Evolutionary conservation across 2,797 vertebrate species (phyloP), one percentile per base, ranked within the genome.

Genomic region (Rousettus madagascariensis): DNA sequence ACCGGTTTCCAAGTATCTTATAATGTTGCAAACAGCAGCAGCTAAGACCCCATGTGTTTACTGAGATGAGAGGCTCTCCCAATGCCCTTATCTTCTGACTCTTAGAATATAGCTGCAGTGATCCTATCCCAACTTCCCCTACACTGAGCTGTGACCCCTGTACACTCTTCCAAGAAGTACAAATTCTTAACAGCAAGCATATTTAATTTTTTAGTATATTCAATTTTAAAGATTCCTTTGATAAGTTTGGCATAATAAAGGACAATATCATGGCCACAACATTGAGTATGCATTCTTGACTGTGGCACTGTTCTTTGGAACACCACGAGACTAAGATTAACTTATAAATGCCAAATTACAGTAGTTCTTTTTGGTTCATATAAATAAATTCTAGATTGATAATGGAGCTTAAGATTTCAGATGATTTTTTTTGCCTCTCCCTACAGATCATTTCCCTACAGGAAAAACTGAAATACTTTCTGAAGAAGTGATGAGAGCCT

Each of bases 381-480:
- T 86, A 92, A 95, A 51, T 84, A 87, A 91, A 92, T 95, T 75
- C 38, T 82, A 57, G 33, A 63, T 93, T 19, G 87, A 12, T 96
- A 86, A 36, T 59, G 10, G 38, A 78, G 92, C n/a, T 87, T 91
- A 82, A 51, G 69, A 79, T 89, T 95, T 90, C 38, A 83, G n/a
- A 71, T 88, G 16, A 72, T 66, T 49, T 87, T 90, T 43, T 43
- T n/a, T 94, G 12, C 63, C 36, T 94, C 57, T 82, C 53, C 55
- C 84, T 94, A 93, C 66, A 99, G 98, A 97, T 99, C 97, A 94
- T 59, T 0, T 98, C 96, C 57, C 97, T 99, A 17, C 98, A 97
- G 89, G 97, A 98, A 79, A 97, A 98, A 95, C 28, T 98, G 88
- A 98, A 98, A 41, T 92, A 93, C 78, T 97, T 98, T 85, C 97